Base-by-base conservation (phyloP, 2,888 invertebrate species). In the Agonopterix heracliana region DNA sequence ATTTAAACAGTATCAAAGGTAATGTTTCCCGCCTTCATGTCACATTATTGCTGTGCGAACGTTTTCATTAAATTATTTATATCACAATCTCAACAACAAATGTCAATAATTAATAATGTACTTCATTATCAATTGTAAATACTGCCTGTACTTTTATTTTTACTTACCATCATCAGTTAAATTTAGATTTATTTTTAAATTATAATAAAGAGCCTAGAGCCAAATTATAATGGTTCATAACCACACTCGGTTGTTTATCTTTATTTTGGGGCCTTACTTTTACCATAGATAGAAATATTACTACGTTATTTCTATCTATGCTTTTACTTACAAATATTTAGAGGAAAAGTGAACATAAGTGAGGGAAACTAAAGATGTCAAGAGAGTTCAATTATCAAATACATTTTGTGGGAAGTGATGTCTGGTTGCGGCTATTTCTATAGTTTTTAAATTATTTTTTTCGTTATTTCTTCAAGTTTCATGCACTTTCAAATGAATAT, bases 41-140 rank as follows among this genome's bases (percentile, higher is more conserved):
- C 57, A 67, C 66, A 61, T 71, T 74, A 72, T 71, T 75, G 72
- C 68, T 74, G 61, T 60, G 58, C 62, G 44, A 50, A 50, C 14
- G 10, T 36, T 26, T 46, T 38, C 36, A 38, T 38, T 11, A 45
- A 14, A 45, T 14, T 45, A 35, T 13, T 65, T 66, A 63, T 65
- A 71, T 71, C 66, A 69, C 68, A 71, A 61, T 63, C 49, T 61
- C 59, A 54, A 57, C 53, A 56, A 61, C 57, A 54, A 53, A 50
- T 56, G 49, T 61, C 60, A 58, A 52, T 26, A 26, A 4, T 45
- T 26, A 26, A 4, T 45, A 51, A 46, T 51, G 45, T 49, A 49
- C 45, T 50, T 45, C 52, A n/a, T 38, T 38, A 38, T 38, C 38
- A 26, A 26, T 26, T 7, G 5, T 58, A 38, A 49, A 46, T 46